phyloP scores from a whole-genome alignment of 2,888 invertebrate species.

The Mechanitis mazaeus region DNA sequence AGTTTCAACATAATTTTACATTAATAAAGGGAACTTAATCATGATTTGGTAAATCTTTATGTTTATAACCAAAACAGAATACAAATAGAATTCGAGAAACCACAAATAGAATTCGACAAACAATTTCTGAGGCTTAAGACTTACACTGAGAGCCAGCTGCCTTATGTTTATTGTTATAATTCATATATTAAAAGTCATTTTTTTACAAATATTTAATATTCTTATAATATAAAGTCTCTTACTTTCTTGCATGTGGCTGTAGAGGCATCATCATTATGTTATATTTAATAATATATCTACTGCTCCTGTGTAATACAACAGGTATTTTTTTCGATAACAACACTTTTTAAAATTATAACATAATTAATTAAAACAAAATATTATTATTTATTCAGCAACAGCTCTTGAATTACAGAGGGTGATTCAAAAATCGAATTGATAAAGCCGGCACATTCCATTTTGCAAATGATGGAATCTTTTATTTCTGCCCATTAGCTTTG shows the following conservation, averaged over 20 bases:
- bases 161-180: not conserved
- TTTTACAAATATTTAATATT: not conserved
- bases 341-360: no score
- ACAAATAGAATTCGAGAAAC: slow-evolving; percentile 37
- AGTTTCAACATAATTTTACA: slow-evolving; percentile 3
- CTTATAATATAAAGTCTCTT: no score
- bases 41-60: slow-evolving; percentile 28
- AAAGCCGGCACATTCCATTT: slow-evolving; percentile 51
- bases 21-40: slow-evolving; percentile 9
- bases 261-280: no score
- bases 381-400: not conserved
- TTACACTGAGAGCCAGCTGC: slow-evolving; percentile 20
- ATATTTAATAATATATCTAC: no score
- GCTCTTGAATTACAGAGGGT: slow-evolving; percentile 28
- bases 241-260: no score
- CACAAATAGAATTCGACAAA: slow-evolving; percentile 40
- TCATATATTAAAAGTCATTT: not conserved
- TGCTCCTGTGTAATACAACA: no score
- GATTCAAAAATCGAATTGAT: slow-evolving; percentile 54
- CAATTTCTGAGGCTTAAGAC: slow-evolving; percentile 33
- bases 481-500: slow-evolving; percentile 55
- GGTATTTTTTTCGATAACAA: no score
- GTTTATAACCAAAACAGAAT: slow-evolving; percentile 44
- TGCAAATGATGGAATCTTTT: slow-evolving; percentile 65
- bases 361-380: not conserved